phyloP scores from a whole-genome alignment of 2,797 vertebrate species.

The Argya squamiceps region DNA sequence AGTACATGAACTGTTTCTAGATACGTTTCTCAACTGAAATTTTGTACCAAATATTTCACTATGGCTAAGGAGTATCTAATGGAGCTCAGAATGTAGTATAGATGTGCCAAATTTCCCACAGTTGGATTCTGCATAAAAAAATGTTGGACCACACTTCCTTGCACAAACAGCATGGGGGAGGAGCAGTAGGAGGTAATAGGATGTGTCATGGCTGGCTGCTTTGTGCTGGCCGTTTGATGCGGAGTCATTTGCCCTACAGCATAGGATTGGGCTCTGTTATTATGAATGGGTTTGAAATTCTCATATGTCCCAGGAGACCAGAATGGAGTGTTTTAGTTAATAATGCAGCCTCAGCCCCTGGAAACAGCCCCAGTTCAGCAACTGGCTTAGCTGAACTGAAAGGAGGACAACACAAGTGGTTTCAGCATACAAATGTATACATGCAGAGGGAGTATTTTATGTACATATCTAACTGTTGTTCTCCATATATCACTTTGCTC shows the following conservation, averaged over 20 bases:
- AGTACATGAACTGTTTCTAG: neutral
- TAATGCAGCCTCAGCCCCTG: constrained; percentile 19
- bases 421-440: neutral
- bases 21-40: neutral
- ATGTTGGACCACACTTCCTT: neutral
- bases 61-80: neutral
- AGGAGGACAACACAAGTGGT: neutral
- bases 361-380: neutral
- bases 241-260: constrained; percentile 43
- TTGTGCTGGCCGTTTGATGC: constrained; percentile 32
- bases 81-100: neutral
- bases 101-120: neutral
- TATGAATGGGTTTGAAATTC: constrained; percentile 47
- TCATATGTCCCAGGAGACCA: constrained; percentile 12
- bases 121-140: neutral
- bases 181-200: neutral
- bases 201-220: neutral
- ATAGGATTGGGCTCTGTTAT: neutral
- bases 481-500: neutral
- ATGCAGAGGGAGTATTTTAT: neutral
- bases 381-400: neutral
- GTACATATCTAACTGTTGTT: neutral
- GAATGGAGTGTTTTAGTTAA: constrained; percentile 8
- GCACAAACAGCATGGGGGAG: neutral
- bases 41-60: neutral